phyloP scores from a whole-genome alignment of 2,797 vertebrate genomes.

The Mus spretus region DNA sequence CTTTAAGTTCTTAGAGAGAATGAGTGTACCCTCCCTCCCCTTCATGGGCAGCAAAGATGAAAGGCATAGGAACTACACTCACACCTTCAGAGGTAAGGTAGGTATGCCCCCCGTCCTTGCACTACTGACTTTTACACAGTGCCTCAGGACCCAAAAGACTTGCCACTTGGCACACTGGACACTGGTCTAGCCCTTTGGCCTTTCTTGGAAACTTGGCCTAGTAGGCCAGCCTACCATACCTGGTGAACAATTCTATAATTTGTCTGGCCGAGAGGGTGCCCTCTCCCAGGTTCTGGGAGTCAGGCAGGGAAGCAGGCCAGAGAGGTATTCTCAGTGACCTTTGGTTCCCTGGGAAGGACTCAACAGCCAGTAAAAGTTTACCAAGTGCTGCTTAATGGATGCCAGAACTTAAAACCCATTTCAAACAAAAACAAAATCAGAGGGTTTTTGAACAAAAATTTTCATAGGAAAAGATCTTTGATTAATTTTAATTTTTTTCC shows the following conservation, averaged over 20 bases:
- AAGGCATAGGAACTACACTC: not conserved
- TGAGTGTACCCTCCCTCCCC: not conserved
- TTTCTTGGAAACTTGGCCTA: constrained; percentile 23
- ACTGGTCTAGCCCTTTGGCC: not conserved
- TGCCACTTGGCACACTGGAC: not conserved
- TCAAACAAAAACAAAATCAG: not conserved
- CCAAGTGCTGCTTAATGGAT: constrained; percentile 72
- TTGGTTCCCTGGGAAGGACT: constrained; percentile 72
- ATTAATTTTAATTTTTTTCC: constrained; percentile 24
- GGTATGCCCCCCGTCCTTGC: not conserved
- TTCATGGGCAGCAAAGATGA: not conserved
- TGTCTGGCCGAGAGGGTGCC: not conserved
- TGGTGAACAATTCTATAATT: not conserved
- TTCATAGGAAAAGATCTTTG: constrained; percentile 47
- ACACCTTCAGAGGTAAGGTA: not conserved
- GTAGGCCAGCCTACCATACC: not conserved
- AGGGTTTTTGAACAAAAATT: constrained; percentile 12
- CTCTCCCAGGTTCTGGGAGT: not conserved
- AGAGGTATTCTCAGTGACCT: constrained; percentile 70
- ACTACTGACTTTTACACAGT: not conserved
- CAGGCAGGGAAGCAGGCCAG: constrained; percentile 28
- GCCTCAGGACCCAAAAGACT: not conserved
- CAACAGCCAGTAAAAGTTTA: constrained; percentile 78
- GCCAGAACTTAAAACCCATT: constrained; percentile 69
- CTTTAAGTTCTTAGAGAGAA: not conserved